Conservation (phyloP, 2,888 invertebrate species). For the Syrista parreyssii region DNA sequence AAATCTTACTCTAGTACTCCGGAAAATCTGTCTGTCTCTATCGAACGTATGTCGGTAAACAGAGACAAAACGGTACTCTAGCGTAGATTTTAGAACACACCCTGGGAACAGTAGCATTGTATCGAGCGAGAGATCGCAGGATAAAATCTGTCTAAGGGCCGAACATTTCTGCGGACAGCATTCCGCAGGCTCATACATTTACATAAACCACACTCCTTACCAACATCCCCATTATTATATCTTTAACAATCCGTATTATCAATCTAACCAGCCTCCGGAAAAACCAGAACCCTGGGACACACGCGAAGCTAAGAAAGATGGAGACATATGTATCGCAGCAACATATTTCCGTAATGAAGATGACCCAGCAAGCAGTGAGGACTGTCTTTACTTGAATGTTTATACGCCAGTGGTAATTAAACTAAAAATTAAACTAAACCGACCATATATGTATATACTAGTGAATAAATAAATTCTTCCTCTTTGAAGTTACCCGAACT, state of each 20-base stretch:
- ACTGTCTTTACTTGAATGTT: conserved; percentile 19
- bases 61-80: too few relatives aligned
- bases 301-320: conserved; percentile 14
- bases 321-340: conserved; percentile 14
- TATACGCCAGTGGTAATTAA: conserved; percentile 12
- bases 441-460: neutral
- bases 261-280: conserved; percentile 11
- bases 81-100: neutral
- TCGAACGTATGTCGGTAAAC: too few relatives aligned
- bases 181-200: too few relatives aligned
- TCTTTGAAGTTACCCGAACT: neutral
- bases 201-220: too few relatives aligned
- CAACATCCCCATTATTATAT: neutral
- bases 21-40: too few relatives aligned
- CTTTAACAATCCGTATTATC: neutral
- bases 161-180: too few relatives aligned
- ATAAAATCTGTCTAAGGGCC: too few relatives aligned
- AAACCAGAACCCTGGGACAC: conserved; percentile 16
- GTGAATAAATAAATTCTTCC: neutral
- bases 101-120: too few relatives aligned
- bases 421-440: neutral
- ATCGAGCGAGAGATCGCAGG: too few relatives aligned
- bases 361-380: conserved; percentile 12
- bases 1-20: too few relatives aligned
- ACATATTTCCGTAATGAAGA: neutral